Base-by-base conservation (phyloP, 2,113 vertebrate species). In the Pituophis catenifer region DNA sequence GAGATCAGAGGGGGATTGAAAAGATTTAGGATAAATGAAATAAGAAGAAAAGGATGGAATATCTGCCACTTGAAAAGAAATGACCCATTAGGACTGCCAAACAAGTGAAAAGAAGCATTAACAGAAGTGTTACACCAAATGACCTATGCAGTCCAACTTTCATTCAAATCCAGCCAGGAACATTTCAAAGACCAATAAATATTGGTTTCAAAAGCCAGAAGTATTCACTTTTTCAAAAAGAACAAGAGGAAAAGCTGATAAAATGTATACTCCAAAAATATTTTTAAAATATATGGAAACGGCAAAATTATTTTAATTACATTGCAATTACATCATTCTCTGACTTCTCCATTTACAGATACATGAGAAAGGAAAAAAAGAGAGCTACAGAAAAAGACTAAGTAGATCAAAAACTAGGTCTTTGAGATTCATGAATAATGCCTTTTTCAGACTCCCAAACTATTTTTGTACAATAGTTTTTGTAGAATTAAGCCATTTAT, bases 21-120 rank as follows among this genome's bases (percentile, higher is more conserved):
- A 92, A 92, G 90, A 89, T 93, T 86, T 86, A 26, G 33, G 1
- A 17, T 54, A 94, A 92, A 92, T 85, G 12, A 93, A 95, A 62
- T 11, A 92, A 92, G 1, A 24, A 38, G 55, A 23, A 94, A 90
- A 52, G 89, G 93, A 52, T 8, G 91, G 10, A 15, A 1, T 62
- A 8, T 53, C 26, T 87, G 44, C 2, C 90, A 90, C 85, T 94
- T 93, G 92, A 86, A 4, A 0, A 54, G 65, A 86, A 44, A 33
- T 81, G 89, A 91, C 89, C 29, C 0, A 57, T 88, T 81, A 85
- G 44, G 23, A 57, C 23, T 44, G 85, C 89, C 48, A 93, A 6
- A 91, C 11, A n/a, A 92, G 15, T 93, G 24, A 53, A 94, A 48
- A 1, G 5, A 88, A 81, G 44, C 88, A 10, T 7, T 95, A 89